Percentiles rank a stretch among this genome's conserved stretches.
Evolutionary conservation across 2,888 invertebrate genomes (phyloP).

Genomic region (Pelosia muscerda): DNA sequence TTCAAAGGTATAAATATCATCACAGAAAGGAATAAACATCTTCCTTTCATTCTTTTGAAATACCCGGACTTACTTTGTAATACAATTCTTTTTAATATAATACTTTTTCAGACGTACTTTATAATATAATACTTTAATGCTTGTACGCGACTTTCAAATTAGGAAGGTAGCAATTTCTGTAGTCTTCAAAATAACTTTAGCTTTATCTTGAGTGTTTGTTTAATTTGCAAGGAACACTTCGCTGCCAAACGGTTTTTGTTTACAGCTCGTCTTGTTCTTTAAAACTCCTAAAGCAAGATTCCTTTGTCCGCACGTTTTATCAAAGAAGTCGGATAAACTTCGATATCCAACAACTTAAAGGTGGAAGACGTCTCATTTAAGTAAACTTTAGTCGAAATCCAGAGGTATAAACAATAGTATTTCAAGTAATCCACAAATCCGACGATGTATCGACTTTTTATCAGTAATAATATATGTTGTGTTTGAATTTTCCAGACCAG

Average conservation of each 20-base stretch:
- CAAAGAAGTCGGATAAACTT: neutral
- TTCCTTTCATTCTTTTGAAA: neutral
- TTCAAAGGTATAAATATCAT: too few relatives aligned
- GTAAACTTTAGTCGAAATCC: neutral
- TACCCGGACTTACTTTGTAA: neutral
- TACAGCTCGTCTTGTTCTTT: neutral
- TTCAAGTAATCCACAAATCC: neutral
- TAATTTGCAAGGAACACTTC: neutral
- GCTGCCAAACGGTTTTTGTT: neutral
- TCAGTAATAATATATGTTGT: neutral
- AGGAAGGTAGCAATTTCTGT: neutral
- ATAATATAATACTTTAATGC: neutral
- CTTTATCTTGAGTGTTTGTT: conserved; percentile 7
- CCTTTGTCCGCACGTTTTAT: conserved; percentile 10
- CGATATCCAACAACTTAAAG: neutral
- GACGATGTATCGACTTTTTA: neutral
- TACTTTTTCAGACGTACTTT: too few relatives aligned
- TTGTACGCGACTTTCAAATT: neutral
- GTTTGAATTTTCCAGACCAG: too few relatives aligned
- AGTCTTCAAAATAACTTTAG: neutral
- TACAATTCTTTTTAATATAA: too few relatives aligned
- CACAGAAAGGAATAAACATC: too few relatives aligned
- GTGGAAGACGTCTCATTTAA: neutral
- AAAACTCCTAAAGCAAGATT: neutral
- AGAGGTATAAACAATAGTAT: neutral